These are phyloP conservation scores for Diabrotica undecimpunctata DNA, from an alignment of 1,140 invertebrate genomes.

Conservation along the genomic window DNA sequence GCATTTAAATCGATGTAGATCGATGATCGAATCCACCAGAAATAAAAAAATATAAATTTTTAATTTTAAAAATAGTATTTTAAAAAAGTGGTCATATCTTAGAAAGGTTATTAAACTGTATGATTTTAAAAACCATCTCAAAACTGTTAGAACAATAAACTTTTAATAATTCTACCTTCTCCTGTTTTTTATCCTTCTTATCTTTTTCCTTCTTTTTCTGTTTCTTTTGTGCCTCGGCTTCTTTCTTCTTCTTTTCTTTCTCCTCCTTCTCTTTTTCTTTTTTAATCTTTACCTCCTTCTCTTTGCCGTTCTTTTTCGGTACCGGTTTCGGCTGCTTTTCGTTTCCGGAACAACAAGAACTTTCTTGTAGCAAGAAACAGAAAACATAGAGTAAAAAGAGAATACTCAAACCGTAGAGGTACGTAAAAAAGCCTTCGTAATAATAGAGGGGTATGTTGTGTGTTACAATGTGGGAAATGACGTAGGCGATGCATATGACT, in stretches of 20 bases:
- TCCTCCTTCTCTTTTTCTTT: constrained; percentile 61
- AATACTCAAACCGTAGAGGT: constrained; percentile 92
- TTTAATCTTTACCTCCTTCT: constrained; percentile 64
- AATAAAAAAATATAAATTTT: too few relatives aligned
- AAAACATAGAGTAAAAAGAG: constrained; percentile 95
- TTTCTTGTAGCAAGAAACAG: constrained; percentile 91
- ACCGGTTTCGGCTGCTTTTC: constrained; percentile 52
- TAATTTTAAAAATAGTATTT: too few relatives aligned
- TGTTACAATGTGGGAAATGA: constrained; percentile 89
- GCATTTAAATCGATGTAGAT: too few relatives aligned
- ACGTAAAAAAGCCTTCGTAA: constrained; percentile 97
- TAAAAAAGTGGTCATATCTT: too few relatives aligned
- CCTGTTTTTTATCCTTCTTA: constrained; percentile 57
- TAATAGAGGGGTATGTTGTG: constrained; percentile 86
- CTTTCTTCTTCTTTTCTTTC: constrained; percentile 52
- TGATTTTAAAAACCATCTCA: too few relatives aligned
- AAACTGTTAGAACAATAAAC: neutral
- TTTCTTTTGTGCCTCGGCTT: constrained; percentile 48
- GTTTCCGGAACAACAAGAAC: constrained; percentile 71
- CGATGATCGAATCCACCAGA: too few relatives aligned
- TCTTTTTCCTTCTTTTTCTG: constrained; percentile 52
- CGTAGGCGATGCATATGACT: constrained; percentile 86
- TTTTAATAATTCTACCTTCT: constrained; percentile 44
- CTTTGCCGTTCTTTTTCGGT: constrained; percentile 62
- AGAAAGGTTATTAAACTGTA: too few relatives aligned